phyloP scores from a whole-genome alignment of 2,888 invertebrate genomes.

The Hoplodrina blanda region DNA sequence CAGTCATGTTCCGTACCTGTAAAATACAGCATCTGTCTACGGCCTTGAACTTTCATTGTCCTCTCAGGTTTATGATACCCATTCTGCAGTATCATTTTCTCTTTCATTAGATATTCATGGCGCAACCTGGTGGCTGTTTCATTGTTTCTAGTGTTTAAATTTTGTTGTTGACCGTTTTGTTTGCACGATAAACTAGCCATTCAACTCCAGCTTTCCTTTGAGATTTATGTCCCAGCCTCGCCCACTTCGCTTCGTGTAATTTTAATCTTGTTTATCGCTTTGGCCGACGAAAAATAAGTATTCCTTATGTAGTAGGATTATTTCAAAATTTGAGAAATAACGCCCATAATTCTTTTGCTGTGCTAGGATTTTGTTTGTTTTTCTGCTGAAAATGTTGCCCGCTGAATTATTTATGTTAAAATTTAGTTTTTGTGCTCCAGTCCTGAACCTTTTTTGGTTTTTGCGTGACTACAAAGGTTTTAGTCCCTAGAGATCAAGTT shows the following conservation, averaged over 20 bases:
- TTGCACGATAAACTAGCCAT: constrained; percentile 69
- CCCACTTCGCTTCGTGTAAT: constrained; percentile 76
- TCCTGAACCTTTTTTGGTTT: constrained; percentile 24
- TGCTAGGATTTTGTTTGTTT: constrained; percentile 39
- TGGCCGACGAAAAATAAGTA: constrained; percentile 64
- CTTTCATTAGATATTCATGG: constrained; percentile 66
- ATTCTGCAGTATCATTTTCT: constrained; percentile 57
- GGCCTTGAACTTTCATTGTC: constrained; percentile 59
- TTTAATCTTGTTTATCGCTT: constrained; percentile 82
- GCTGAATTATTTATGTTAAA: constrained; percentile 58
- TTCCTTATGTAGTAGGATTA: constrained; percentile 61
- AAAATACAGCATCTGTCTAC: constrained; percentile 37
- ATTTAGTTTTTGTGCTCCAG: constrained; percentile 35
- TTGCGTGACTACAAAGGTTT: constrained; percentile 21
- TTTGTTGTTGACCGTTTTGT: constrained; percentile 60
- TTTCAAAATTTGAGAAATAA: constrained; percentile 65
- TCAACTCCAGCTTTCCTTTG: constrained; percentile 64
- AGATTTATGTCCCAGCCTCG: constrained; percentile 74
- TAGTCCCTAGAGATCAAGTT: constrained; percentile 27
- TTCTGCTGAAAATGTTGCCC: constrained; percentile 42
- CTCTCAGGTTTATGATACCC: constrained; percentile 46
- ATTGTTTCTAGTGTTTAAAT: constrained; percentile 67
- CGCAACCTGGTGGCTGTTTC: constrained; percentile 53
- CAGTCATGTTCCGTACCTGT: constrained; percentile 49
- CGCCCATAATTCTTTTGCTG: constrained; percentile 56